Base-by-base conservation (phyloP, 2,797 vertebrate species). In the Erethizon dorsatum region DNA sequence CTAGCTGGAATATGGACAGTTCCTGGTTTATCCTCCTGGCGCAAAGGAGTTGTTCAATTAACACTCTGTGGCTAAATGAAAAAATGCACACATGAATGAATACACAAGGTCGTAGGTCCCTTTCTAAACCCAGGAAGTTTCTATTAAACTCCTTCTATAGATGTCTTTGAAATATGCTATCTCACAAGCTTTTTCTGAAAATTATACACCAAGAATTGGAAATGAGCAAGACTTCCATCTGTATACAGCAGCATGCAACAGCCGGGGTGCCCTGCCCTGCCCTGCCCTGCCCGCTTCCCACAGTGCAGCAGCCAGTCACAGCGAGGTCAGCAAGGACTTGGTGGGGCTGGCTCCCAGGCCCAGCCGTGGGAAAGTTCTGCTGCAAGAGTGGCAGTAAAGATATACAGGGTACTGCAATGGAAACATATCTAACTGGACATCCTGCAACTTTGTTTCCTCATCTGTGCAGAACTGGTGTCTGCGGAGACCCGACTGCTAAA, bases 161-260 rank as follows among this genome's bases (percentile, higher is more conserved):
- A 6, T 65, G 28, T 41, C 67, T 69, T 91, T 83, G 83, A 41
- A 85, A 85, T 65, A 71, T 3, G 52, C 57, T 47, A 52, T 65
- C 54, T 88, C 56, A 88, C 52, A 94, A 73, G 80, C 63, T 65
- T 37, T 73, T 92, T 71, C 31, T 91, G 57, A 91, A 77, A 91
- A 93, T 69, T 18, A 80, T 56, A 91, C 24, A 83, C 41, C 52
- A 86, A 71, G 82, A 93, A 31, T 95, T 50, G 90, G 88, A 86
- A 87, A 85, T 15, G 47, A 96, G 10, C 13, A 71, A 69, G 20
- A 33, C 15, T 56, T 47, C 41, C 31, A 28, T 12, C 61, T 71
- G 28, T 12, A 37, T n/a, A 26, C 2, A 77, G 45, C 6, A 59
- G 56, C 31, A 14, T 15, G 0, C 47, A 52, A 75, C 3, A 57